A percentile compares a stretch with the other conserved stretches of the same genome.
These are phyloP conservation scores for Scaeva pyrastri DNA, from an alignment of 2,888 invertebrate species.

Conservation along the genomic window DNA sequence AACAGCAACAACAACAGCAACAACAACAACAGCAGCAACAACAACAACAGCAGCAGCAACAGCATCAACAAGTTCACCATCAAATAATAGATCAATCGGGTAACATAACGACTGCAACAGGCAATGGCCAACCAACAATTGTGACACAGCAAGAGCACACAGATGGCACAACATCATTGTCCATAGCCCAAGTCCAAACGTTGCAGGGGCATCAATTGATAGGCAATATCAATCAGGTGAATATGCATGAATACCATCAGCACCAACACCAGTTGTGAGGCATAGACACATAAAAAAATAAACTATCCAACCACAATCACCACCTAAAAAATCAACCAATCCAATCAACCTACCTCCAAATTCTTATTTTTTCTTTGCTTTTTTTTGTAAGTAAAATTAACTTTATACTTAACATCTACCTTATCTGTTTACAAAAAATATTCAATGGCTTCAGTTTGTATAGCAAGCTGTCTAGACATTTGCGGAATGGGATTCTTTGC, in stretches of 20 bases:
- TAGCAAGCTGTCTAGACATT: conserved; percentile 9
- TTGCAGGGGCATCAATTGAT: conserved; percentile 84
- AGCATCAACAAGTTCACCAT: conserved; percentile 80
- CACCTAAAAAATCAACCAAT: conserved; percentile 47
- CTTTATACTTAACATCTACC: conserved; percentile 39
- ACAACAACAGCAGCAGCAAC: conserved; percentile 77
- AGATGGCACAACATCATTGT: conserved; percentile 83
- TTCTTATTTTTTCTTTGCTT: conserved; percentile 35
- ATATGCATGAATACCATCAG: conserved; percentile 83
- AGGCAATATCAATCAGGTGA: conserved; percentile 84
- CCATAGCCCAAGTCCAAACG: conserved; percentile 84
- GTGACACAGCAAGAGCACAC: conserved; percentile 84
- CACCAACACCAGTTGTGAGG: conserved; percentile 79
- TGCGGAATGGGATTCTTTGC: background rate
- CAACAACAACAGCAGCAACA: conserved; percentile 76
- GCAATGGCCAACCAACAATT: conserved; percentile 78
- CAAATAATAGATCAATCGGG: conserved; percentile 83
- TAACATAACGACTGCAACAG: conserved; percentile 82
- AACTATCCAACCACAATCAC: conserved; percentile 63
- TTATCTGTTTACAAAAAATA: conserved; percentile 35
- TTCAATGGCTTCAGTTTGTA: conserved; percentile 16
- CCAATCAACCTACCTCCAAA: conserved; percentile 57
- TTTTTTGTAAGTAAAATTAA: conserved; percentile 56
- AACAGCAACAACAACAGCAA: conserved; percentile 75
- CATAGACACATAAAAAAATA: conserved; percentile 57